phyloP scores from a whole-genome alignment of 1,140 invertebrate genomes.

The Teleogryllus occipitalis region DNA sequence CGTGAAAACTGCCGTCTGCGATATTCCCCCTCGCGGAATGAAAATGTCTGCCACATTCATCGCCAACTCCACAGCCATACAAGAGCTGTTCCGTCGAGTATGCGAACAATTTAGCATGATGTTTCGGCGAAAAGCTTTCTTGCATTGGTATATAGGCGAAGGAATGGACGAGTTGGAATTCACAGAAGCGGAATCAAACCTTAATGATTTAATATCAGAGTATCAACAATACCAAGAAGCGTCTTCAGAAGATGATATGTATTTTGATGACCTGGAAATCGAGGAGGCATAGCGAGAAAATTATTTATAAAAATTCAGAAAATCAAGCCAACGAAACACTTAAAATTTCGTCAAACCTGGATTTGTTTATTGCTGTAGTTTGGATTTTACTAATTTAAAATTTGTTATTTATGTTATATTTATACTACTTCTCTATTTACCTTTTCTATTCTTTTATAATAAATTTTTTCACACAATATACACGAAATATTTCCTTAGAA shows the following conservation, averaged over 20 bases:
- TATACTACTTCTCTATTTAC: too few relatives aligned
- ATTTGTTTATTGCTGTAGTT: too few relatives aligned
- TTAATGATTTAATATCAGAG: conserved; percentile 77
- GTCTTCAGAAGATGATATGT: background rate
- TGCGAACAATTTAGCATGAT: conserved; percentile 58
- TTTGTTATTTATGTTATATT: too few relatives aligned
- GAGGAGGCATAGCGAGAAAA: background rate
- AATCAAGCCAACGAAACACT: too few relatives aligned
- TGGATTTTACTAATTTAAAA: too few relatives aligned
- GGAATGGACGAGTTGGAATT: conserved; percentile 83
- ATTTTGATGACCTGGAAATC: background rate
- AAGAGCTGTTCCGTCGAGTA: conserved; percentile 60
- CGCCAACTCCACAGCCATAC: conserved; percentile 62
- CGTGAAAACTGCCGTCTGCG: conserved; percentile 33
- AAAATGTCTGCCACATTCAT: conserved; percentile 67
- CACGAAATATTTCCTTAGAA: too few relatives aligned
- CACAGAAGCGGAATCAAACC: conserved; percentile 67
- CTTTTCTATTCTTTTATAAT: too few relatives aligned
- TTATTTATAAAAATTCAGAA: too few relatives aligned
- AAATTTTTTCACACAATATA: too few relatives aligned
- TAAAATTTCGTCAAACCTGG: too few relatives aligned
- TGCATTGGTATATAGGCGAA: conserved; percentile 68
- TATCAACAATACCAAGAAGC: conserved; percentile 57
- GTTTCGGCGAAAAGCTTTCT: conserved; percentile 73
- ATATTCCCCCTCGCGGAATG: conserved; percentile 59